Conservation (phyloP, 2,113 vertebrate genomes). For the Chitala chitala region DNA sequence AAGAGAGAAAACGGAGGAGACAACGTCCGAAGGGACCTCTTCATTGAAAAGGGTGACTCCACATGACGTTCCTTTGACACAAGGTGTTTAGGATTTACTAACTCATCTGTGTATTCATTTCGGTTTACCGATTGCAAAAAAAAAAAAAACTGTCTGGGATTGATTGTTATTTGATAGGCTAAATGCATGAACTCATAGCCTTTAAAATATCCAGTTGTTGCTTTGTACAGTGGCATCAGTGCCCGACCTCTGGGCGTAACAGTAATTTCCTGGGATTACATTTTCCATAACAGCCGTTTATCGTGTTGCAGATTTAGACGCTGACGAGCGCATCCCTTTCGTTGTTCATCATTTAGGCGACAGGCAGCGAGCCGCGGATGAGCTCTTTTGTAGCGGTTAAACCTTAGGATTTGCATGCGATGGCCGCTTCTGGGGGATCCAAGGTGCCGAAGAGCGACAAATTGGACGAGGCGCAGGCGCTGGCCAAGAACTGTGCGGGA, state of each 20-base stretch:
- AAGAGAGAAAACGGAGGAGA: neutral
- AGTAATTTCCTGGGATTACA: neutral
- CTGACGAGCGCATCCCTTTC: neutral
- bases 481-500: slow-evolving; percentile 92
- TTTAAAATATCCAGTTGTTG: neutral
- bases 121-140: neutral
- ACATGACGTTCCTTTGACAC: neutral
- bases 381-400: slow-evolving; percentile 21
- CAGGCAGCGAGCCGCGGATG: slow-evolving; percentile 13
- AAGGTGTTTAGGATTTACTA: too few relatives aligned
- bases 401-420: slow-evolving; percentile 52
- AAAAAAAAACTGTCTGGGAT: too few relatives aligned
- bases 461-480: slow-evolving; percentile 90
- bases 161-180: neutral
- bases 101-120: too few relatives aligned
- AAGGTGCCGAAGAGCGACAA: slow-evolving; percentile 78
- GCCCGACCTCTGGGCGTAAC: neutral
- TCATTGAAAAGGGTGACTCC: neutral
- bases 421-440: slow-evolving; percentile 66
- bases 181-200: neutral
- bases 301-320: neutral
- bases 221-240: neutral
- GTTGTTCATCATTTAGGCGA: neutral
- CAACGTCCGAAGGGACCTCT: neutral
- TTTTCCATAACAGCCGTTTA: neutral